Percentiles rank a stretch among this genome's conserved stretches.
Evolutionary conservation across 2,113 vertebrate species (phyloP).

Genomic region (Mustelus asterias): DNA sequence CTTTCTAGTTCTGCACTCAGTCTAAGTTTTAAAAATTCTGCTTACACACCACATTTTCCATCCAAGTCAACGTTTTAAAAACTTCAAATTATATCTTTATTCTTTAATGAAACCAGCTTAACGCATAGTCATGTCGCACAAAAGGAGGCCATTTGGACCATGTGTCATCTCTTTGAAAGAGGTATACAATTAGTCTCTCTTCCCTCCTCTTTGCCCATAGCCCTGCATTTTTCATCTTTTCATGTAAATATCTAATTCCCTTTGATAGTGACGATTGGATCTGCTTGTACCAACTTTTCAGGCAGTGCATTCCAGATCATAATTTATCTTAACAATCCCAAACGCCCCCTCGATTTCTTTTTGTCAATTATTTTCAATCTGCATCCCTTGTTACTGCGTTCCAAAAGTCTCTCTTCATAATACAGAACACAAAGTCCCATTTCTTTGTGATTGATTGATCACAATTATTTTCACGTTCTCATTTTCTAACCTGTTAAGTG

Average conservation of each 20-base stretch:
- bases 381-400: background rate
- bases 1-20: background rate
- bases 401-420: background rate
- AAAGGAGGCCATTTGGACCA: background rate
- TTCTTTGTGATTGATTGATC: background rate
- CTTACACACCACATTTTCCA: background rate
- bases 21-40: background rate
- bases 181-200: background rate
- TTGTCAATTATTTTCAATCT: background rate
- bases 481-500: constrained; percentile 73
- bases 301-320: background rate
- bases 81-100: background rate
- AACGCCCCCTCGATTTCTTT: background rate
- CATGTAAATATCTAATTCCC: background rate
- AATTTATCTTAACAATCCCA: background rate
- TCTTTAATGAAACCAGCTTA: background rate
- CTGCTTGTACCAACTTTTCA: background rate
- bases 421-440: background rate
- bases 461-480: background rate
- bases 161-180: background rate
- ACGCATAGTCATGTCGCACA: background rate
- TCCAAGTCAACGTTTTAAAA: background rate
- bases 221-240: background rate
- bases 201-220: background rate
- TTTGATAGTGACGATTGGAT: background rate